Evolutionary conservation across 2,797 vertebrate species (phyloP).

Genomic region (Pyrocephalus nanus): DNA sequence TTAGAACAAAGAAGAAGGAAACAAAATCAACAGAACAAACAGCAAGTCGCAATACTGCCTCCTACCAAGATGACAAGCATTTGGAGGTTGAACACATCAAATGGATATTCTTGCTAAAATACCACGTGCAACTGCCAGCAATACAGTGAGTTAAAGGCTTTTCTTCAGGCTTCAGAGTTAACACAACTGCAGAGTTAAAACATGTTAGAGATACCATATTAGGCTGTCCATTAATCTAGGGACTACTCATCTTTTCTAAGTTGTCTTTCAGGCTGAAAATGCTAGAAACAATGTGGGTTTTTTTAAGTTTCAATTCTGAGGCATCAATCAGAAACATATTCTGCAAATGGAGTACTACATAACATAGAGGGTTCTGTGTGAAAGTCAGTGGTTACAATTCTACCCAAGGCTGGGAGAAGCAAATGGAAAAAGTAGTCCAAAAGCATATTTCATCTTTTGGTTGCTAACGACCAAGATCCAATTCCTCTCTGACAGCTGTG

Average conservation of each 20-base stretch:
- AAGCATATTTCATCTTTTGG: neutral
- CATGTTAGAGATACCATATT: neutral
- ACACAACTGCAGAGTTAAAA: neutral
- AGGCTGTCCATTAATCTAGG: neutral
- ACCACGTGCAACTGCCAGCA: neutral
- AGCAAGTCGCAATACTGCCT: neutral
- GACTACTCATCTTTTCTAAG: neutral
- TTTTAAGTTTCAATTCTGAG: neutral
- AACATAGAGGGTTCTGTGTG: neutral
- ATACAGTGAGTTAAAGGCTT: neutral
- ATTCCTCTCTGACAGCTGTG: constrained; percentile 22
- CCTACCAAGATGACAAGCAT: neutral
- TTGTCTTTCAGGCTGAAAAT: neutral
- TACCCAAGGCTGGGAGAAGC: neutral
- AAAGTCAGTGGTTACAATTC: neutral
- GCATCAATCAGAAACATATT: neutral
- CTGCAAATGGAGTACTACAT: neutral
- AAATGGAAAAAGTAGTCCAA: neutral
- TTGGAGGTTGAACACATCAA: neutral
- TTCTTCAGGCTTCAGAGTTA: neutral
- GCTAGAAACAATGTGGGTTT: neutral
- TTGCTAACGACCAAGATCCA: neutral
- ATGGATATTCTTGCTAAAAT: neutral
- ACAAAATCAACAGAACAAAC: neutral
- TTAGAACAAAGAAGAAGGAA: neutral